Conservation (phyloP, 2,888 invertebrate genomes). For the Drosophila greeni region DNA sequence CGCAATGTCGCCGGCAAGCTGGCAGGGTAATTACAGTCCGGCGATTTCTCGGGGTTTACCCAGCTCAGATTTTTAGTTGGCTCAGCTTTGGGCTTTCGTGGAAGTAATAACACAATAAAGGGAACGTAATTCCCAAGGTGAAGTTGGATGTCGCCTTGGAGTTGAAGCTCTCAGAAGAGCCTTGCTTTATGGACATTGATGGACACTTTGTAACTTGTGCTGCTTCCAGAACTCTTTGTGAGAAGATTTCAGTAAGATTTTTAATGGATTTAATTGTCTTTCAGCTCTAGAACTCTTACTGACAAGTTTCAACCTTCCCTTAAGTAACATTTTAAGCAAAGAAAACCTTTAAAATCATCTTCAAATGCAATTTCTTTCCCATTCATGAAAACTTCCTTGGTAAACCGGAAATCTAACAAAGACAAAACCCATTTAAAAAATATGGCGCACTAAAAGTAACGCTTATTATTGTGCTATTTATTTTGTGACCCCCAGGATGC, state of each 20-base stretch:
- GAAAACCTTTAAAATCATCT: too few species aligned
- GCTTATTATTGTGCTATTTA: neutral
- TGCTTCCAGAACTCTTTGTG: neutral
- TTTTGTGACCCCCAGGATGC: neutral
- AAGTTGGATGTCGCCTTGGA: neutral
- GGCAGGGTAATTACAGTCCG: slow-evolving; percentile 22
- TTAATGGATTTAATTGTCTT: neutral
- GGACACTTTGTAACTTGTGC: too few species aligned
- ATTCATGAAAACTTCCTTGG: neutral
- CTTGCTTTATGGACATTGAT: too few species aligned
- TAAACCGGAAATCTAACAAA: neutral
- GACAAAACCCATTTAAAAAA: neutral
- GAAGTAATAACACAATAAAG: slow-evolving; percentile 5
- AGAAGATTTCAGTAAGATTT: neutral
- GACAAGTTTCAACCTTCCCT: neutral
- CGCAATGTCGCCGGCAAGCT: slow-evolving; percentile 16
- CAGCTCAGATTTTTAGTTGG: slow-evolving; percentile 13
- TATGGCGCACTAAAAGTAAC: neutral
- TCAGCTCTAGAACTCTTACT: neutral
- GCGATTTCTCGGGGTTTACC: slow-evolving; percentile 17
- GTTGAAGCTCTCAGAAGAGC: neutral
- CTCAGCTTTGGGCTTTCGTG: neutral
- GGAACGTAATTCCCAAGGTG: slow-evolving; percentile 1
- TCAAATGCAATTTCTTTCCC: neutral
- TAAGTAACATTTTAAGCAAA: neutral